Evolutionary conservation across 2,888 invertebrate genomes (phyloP), one percentile per base, ranked within the genome.

Genomic region (Notodonta ziczac): DNA sequence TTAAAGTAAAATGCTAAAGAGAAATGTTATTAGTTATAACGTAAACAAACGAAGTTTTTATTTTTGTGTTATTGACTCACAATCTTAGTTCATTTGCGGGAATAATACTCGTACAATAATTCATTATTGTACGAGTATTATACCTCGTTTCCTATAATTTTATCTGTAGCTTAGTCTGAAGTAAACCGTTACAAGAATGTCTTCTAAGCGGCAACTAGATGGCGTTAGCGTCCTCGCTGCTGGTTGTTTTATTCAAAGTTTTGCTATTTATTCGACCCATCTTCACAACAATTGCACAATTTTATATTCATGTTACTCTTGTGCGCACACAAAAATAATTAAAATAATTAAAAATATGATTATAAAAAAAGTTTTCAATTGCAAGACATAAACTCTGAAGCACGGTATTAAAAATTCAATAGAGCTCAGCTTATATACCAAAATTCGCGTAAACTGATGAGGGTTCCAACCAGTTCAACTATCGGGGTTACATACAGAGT

Each of bases 391-490:
- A 59, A 59, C 68, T 57, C 77, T 89, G 66, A 70, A 86, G 82
- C 88, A 67, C 92, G 79, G 72, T 85, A 81, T 73, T 40, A 70
- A 79, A 67, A 59, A 85, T 84, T 86, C 83, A 58, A 10, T 1
- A 0, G 1, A 0, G 0, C 1, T 44, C 12, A 51, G n/a, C 51
- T 74, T 70, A 78, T 78, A 78, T 60, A 67, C 14, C 0, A 14
- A 46, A 7, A n/a, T 12, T 60, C 12, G 5, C 6, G 2, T 4
- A 0, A 0, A 0, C 0, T 0, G 0, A 0, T 58, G 71, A 74
- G 88, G 83, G 85, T 89, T 93, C 93, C 84, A 70, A 81, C 84
- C 90, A 94, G 91, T 90, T 86, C 88, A 90, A 82, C 87, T 83
- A 57, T 87, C 94, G 90, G 93, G 94, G 91, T 89, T 69, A 94